A percentile compares a stretch with the other conserved stretches of the same genome.
Conservation (phyloP, 2,888 invertebrate genomes). For the Mimas tiliae region DNA sequence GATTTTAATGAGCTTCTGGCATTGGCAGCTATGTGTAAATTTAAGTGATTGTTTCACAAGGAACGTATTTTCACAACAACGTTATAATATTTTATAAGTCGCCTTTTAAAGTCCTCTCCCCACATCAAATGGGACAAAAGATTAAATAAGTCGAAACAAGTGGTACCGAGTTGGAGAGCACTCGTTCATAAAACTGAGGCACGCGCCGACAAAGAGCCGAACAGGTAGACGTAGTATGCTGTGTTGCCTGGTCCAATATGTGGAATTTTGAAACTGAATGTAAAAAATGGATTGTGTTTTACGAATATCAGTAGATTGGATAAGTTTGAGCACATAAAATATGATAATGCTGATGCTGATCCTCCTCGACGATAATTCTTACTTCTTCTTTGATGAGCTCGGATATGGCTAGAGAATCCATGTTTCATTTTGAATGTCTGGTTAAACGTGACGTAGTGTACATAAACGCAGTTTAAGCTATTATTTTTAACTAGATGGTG, state of each 20-base stretch:
- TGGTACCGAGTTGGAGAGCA: constrained; percentile 39
- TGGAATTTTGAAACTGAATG: no score
- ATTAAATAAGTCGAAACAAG: constrained; percentile 57
- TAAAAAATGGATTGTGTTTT: no score
- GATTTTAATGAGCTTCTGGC: constrained; percentile 28
- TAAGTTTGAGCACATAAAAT: no score
- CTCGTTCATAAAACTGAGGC: constrained; percentile 43
- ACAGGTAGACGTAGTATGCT: constrained; percentile 31
- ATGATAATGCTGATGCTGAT: no score
- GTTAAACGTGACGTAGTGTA: no score
- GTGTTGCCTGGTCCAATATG: neutral
- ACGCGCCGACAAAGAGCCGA: constrained; percentile 40
- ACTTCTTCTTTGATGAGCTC: no score
- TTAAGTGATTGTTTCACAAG: neutral
- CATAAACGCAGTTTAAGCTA: no score
- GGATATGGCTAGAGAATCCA: no score
- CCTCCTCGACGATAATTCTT: no score
- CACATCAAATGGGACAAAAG: constrained; percentile 54
- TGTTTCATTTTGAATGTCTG: no score
- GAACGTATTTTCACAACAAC: neutral
- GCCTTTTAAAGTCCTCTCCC: constrained; percentile 31
- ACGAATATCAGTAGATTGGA: no score
- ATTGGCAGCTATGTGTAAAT: constrained; percentile 7
- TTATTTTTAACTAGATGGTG: no score
- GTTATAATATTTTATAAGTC: constrained; percentile 1